Evolutionary conservation across 2,113 vertebrate genomes (phyloP), one percentile per base, ranked within the genome.

Genomic region (Cavia porcellus): DNA sequence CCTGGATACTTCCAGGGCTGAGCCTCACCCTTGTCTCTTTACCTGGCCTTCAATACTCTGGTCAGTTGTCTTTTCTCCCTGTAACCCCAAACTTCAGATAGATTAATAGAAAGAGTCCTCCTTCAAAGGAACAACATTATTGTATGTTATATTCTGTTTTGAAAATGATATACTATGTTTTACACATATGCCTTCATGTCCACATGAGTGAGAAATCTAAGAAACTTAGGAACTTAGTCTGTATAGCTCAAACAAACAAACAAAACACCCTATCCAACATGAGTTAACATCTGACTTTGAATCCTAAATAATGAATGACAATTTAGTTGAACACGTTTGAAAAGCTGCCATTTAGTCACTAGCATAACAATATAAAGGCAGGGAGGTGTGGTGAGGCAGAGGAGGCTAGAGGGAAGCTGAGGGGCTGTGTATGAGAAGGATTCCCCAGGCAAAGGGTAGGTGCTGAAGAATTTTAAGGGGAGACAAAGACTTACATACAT

Each of bases 261-360:
- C 32, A 59, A 47, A 64, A 68, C 5, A 79, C 12, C 2, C 42
- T 57, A 52, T 38, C 45, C 25, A 62, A 59, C n/a, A 61, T 0
- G 35, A 87, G 90, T 79, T 84, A 85, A 83, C 59, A 85, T 28
- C 55, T 70, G 70, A 87, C 28, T 20, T 81, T 70, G 55, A 77
- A 50, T 74, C 55, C 8, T 80, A 82, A 84, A 94, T 7, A 35
- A 90, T 47, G 80, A 70, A 61, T 50, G 45, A 89, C n/a, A 38
- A 91, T 61, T 89, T 61, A 80, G 81, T 24, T 20, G 47, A 72
- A n/a, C 50, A 22, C 55, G 52, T 55, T 72, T 38, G 87, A 81
- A 68, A 97, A 84, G 77, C 3, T 83, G 86, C 64, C 62, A 22
- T 72, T 42, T 28, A 62, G 72, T 80, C 94, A 57, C n/a, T 42